Evolutionary conservation across 2,888 invertebrate genomes (phyloP), one percentile per base, ranked within the genome.

Genomic region (Octonoba sinensis): DNA sequence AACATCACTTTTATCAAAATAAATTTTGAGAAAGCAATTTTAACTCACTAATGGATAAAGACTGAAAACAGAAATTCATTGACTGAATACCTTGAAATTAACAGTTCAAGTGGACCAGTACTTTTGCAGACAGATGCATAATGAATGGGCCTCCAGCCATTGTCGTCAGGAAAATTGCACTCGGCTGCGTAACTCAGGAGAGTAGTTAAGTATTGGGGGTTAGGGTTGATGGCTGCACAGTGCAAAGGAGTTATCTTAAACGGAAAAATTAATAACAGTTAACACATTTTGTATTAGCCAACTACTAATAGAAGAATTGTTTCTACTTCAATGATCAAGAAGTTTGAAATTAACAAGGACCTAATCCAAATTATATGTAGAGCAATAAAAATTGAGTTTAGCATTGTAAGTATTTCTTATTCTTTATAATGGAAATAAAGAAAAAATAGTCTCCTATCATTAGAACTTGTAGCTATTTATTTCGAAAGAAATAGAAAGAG

Each of bases 211-310:
- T 89, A 89, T 60, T 88, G 88, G 1, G 88, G 87, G 85, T 90
- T 90, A 3, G 90, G 90, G 85, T 91, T 91, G 84, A 91, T 89
- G 36, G 90, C 89, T 16, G 91, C 90, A 85, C 90, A 90, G 85
- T 91, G 91, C 2, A 91, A 84, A 1, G 91, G 91, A 0, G 90
- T 90, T 47, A 91, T 87, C 87, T 89, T 84, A 36, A 82, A 72
- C n/a, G 15, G 27, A 22, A 27, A 51, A 57, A 36, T n/a, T n/a
- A n/a, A n/a, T n/a, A n/a, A n/a, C n/a, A n/a, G n/a, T n/a, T n/a
- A n/a, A n/a, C 16, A n/a, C 11, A 69, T 62, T 12, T 62, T 36
- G 18, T 56, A 20, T 56, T 1, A 56, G 18, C 18, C 27, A 27
- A 27, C 6, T 27, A 27, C 27, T 3, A 6, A 27, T 3, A 27